Percentiles rank a stretch among this genome's conserved stretches.
phyloP scores from a whole-genome alignment of 2,888 invertebrate genomes.

The Machimus rusticus region DNA sequence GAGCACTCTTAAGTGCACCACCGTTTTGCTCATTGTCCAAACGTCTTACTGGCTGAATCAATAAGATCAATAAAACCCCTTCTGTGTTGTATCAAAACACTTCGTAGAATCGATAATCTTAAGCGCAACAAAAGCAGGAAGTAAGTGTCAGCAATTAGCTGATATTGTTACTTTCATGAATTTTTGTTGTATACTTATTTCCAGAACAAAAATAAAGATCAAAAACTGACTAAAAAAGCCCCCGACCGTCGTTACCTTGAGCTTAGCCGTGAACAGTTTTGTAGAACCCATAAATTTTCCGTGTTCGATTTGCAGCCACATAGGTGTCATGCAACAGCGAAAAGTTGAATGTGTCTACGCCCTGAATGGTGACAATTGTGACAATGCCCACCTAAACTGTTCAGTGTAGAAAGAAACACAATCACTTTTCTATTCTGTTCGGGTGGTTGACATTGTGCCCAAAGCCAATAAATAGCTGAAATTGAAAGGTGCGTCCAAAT shows the following conservation, averaged over 20 bases:
- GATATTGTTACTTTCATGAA: background rate
- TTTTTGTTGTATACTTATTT: background rate
- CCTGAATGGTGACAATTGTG: background rate
- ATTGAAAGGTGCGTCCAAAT: background rate
- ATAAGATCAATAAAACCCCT: background rate
- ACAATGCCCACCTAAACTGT: background rate
- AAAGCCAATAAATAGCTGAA: background rate
- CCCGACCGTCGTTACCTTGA: background rate
- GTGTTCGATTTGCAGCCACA: background rate
- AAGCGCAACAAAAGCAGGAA: background rate
- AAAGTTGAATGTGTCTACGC: background rate
- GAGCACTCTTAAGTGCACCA: background rate
- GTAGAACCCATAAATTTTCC: background rate
- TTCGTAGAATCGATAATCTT: background rate
- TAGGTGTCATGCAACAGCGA: conserved; percentile 2
- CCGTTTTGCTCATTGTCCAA: background rate
- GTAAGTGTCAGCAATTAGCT: background rate
- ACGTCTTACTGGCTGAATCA: background rate
- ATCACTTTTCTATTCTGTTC: background rate
- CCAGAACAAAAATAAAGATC: background rate
- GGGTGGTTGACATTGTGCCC: background rate
- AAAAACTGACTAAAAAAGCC: background rate
- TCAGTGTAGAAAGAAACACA: background rate
- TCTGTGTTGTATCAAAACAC: background rate
- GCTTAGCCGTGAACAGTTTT: background rate